Conservation (phyloP, 2,113 vertebrate species). For the Pseudorectes ferrugineus region DNA sequence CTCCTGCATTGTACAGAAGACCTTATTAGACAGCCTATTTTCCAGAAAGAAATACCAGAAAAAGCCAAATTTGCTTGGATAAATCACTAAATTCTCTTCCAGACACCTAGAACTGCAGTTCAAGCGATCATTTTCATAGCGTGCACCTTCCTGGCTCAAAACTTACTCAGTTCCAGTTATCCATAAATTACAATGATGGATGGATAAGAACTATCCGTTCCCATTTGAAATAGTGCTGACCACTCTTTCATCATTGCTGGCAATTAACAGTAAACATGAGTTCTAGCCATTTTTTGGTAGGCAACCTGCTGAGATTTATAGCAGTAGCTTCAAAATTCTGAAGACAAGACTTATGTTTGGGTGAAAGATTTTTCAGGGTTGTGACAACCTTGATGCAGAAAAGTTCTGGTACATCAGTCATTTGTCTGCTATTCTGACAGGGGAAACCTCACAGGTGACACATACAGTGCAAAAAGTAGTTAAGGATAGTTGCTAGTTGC, state of each 20-base stretch:
- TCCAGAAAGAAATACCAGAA: background rate
- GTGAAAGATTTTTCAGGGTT: background rate
- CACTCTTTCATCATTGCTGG: background rate
- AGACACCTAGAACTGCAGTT: background rate
- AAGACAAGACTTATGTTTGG: background rate
- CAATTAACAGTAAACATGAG: background rate
- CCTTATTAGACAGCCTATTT: background rate
- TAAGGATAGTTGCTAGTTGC: background rate
- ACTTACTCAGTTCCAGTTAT: background rate
- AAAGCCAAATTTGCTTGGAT: background rate
- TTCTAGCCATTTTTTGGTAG: background rate
- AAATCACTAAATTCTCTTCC: background rate
- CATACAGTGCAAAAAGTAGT: background rate
- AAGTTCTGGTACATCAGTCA: background rate
- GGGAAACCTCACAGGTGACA: background rate
- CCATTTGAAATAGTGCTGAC: background rate
- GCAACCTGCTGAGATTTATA: background rate
- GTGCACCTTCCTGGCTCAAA: background rate
- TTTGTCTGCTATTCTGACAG: background rate
- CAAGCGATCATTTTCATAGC: background rate
- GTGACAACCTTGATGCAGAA: background rate
- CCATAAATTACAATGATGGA: background rate
- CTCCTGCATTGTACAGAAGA: background rate
- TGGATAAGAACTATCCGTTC: background rate
- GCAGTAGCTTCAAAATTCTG: background rate